A percentile compares a stretch with the other conserved stretches of the same genome.
Conservation (phyloP, 2,113 vertebrate species). For the Gallinago jamesoni region DNA sequence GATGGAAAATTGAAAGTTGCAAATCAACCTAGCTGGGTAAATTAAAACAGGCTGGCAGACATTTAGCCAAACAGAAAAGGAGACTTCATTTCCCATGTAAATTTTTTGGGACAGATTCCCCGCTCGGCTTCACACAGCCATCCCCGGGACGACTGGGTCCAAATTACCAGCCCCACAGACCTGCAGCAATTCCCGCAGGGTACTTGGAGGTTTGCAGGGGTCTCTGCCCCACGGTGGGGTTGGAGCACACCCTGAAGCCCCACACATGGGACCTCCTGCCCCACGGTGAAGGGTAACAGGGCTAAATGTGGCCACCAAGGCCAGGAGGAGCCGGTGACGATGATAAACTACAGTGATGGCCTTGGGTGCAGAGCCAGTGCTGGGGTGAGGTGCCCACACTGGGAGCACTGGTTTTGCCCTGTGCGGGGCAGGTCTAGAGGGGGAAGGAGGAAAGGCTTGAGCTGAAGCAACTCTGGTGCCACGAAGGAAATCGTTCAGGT, state of each 20-base stretch:
- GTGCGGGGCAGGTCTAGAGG: background rate
- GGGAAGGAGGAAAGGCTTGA: background rate
- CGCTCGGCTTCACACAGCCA: background rate
- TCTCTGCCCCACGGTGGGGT: accelerated
- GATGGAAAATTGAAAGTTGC: conserved; percentile 66
- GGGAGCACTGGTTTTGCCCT: background rate
- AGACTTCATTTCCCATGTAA: conserved; percentile 71
- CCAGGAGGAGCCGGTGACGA: background rate
- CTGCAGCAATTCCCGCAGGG: accelerated
- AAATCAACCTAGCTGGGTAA: conserved; percentile 63
- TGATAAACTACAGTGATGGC: background rate
- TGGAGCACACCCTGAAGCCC: background rate
- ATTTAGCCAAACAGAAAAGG: conserved; percentile 68
- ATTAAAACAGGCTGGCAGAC: conserved; percentile 70
- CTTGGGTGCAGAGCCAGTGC: background rate
- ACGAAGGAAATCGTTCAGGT: background rate
- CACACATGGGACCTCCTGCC: background rate
- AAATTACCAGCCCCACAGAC: accelerated
- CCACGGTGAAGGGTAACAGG: background rate
- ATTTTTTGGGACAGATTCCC: conserved; percentile 24
- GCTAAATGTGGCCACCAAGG: background rate
- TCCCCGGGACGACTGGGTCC: background rate
- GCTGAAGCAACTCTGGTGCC: background rate
- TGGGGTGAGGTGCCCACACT: accelerated
- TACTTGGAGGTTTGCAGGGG: background rate